Percentiles rank a stretch among this genome's conserved stretches.
These are phyloP conservation scores for Parotocinclus haroldoi DNA, from an alignment of 2,797 vertebrate species.

Conservation along the genomic window DNA sequence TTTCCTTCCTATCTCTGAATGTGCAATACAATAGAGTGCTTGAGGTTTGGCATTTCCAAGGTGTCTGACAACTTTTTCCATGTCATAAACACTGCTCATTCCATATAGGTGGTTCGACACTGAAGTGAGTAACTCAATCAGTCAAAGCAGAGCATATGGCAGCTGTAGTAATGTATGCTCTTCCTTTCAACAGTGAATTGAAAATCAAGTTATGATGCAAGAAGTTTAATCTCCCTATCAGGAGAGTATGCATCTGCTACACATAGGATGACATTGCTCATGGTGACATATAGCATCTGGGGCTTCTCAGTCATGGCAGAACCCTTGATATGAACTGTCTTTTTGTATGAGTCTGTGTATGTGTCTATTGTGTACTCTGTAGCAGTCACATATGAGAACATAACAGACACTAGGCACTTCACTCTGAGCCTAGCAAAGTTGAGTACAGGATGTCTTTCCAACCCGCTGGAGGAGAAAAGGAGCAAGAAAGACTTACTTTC, in stretches of 20 bases:
- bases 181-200: conserved; percentile 33
- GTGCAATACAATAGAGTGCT: conserved; percentile 34
- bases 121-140: conserved; percentile 45
- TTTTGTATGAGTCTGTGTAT: background rate
- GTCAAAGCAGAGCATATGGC: conserved; percentile 56
- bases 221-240: conserved; percentile 32
- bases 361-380: conserved; percentile 32
- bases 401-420: conserved; percentile 17
- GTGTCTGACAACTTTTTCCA: conserved; percentile 34
- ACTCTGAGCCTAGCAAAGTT: background rate
- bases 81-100: conserved; percentile 52
- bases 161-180: conserved; percentile 49
- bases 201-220: conserved; percentile 29
- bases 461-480: conserved; percentile 6
- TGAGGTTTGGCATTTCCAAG: conserved; percentile 18
- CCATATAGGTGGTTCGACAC: conserved; percentile 30
- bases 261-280: conserved; percentile 30
- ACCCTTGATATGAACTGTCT: conserved; percentile 32
- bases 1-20: conserved; percentile 14
- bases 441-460: background rate
- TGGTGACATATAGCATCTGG: conserved; percentile 14
- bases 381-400: conserved; percentile 25
- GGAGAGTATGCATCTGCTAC: conserved; percentile 4
- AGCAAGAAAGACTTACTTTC: background rate
- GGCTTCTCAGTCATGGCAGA: conserved; percentile 53